Conservation (phyloP, 2,113 vertebrate species). For the Sturnira hondurensis region DNA sequence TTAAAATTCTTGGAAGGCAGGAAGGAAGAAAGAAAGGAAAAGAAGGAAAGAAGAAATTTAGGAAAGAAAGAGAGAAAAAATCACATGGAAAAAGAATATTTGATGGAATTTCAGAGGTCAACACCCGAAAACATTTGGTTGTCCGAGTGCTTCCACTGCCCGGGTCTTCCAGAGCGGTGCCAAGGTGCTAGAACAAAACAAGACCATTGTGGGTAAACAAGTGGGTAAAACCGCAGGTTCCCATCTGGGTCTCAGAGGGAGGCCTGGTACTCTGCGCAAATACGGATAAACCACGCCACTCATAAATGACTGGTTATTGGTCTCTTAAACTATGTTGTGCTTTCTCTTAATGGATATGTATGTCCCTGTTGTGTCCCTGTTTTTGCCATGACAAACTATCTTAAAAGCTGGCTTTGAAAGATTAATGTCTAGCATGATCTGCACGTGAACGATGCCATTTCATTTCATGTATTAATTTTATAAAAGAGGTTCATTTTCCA, state of each 20-base stretch:
- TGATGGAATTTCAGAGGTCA: background rate
- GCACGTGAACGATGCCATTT: background rate
- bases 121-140: background rate
- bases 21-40: background rate
- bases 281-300: background rate
- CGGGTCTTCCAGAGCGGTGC: background rate
- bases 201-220: background rate
- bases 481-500: background rate
- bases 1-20: slow-evolving; percentile 3
- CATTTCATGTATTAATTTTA: background rate
- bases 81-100: background rate
- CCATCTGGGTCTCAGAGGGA: background rate
- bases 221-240: background rate
- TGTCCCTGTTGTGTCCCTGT: background rate
- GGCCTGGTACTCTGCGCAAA: background rate
- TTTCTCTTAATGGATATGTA: background rate
- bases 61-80: background rate
- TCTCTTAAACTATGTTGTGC: background rate
- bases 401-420: background rate
- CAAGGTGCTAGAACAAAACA: background rate
- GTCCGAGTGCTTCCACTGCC: background rate
- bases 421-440: background rate
- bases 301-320: background rate
- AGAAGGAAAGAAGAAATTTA: no score
- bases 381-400: background rate